Percentiles rank a stretch among this genome's conserved stretches.
phyloP scores from a whole-genome alignment of 2,888 invertebrate species.

The Belgica antarctica region DNA sequence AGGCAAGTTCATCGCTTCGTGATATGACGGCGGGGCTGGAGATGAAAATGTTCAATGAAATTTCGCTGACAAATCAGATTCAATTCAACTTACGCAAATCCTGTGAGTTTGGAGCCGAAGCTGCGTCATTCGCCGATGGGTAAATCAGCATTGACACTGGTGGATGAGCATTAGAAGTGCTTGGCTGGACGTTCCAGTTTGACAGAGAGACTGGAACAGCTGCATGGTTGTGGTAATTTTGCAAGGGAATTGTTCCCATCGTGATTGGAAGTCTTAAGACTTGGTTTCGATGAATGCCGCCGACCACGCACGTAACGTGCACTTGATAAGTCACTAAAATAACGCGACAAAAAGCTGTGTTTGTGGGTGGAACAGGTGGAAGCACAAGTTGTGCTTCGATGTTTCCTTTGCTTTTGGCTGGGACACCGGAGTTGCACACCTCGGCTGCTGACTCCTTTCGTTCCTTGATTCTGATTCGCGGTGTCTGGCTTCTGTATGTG shows the following conservation, averaged over 20 bases:
- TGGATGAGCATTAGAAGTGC: not conserved
- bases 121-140: not conserved
- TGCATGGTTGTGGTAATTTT: not conserved
- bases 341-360: constrained; percentile 21
- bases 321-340: constrained; percentile 25
- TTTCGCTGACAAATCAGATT: not conserved
- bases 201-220: not conserved
- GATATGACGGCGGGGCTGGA: constrained; percentile 37
- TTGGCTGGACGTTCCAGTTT: not conserved
- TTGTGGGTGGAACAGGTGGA: constrained; percentile 39
- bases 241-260: constrained; percentile 29
- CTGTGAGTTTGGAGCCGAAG: not conserved
- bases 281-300: constrained; percentile 2
- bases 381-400: not conserved
- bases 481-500: constrained; percentile 26
- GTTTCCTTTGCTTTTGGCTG: not conserved
- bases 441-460: not conserved
- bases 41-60: not conserved
- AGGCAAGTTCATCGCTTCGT: constrained; percentile 20
- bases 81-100: constrained; percentile 9
- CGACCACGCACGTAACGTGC: not conserved
- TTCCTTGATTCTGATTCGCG: constrained; percentile 18
- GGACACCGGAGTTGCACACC: not conserved
- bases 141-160: not conserved
- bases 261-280: constrained; percentile 15